These are phyloP conservation scores for Myodes glareolus DNA, from an alignment of 2,113 vertebrate species.

Conservation along the genomic window DNA sequence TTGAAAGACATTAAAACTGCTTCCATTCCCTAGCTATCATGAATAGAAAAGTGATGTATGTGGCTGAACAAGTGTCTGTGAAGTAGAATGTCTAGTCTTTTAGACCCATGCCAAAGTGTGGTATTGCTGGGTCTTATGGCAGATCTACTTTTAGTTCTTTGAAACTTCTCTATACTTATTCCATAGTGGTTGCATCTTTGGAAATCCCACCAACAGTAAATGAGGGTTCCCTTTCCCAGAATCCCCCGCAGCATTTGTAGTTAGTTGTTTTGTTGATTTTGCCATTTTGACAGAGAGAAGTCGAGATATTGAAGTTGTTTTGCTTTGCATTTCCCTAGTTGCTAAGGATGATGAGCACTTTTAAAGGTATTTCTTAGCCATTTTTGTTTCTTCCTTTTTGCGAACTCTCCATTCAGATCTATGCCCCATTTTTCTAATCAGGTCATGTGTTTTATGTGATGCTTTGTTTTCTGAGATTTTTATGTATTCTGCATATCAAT, in stretches of 20 bases:
- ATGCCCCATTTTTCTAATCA: background rate
- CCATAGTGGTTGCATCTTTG: background rate
- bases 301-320: background rate
- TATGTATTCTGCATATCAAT: background rate
- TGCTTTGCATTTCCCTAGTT: background rate
- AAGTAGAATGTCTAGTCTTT: background rate
- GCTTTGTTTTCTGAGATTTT: background rate
- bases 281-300: background rate
- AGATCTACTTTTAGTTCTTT: background rate
- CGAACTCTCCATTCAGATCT: background rate
- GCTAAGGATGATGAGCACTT: background rate
- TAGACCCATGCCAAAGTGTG: background rate
- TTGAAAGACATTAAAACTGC: background rate
- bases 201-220: background rate
- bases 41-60: background rate
- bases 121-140: background rate
- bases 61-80: background rate
- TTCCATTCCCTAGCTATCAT: background rate
- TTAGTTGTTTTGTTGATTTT: background rate
- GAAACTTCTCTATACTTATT: background rate
- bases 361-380: background rate
- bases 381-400: background rate
- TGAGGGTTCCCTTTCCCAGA: background rate
- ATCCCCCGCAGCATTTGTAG: background rate
- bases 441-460: background rate